Conservation (phyloP, 2,888 invertebrate genomes). For the Hofmannophila pseudospretella region DNA sequence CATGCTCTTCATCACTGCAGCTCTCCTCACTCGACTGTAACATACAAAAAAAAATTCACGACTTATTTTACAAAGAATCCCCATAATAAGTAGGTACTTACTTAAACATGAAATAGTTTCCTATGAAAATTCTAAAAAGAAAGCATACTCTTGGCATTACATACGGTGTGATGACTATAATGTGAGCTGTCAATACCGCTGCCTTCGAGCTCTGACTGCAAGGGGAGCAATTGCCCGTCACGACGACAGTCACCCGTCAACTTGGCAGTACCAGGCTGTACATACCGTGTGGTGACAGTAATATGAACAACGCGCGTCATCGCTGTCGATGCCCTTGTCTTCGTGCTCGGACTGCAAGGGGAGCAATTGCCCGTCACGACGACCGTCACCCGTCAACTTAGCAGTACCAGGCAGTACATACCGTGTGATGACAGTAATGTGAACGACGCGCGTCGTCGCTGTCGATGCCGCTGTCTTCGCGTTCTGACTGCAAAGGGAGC, state of each 20-base stretch:
- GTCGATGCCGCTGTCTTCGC: constrained; percentile 63
- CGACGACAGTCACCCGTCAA: neutral
- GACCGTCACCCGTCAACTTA: neutral
- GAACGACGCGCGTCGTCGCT: constrained; percentile 37
- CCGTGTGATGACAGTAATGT: too few relatives aligned
- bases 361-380: neutral
- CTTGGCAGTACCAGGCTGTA: too few relatives aligned
- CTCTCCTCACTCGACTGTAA: constrained; percentile 36
- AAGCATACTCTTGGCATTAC: too few relatives aligned
- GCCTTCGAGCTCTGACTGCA: constrained; percentile 40
- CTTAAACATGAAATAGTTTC: too few relatives aligned
- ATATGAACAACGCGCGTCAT: constrained; percentile 27
- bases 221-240: neutral
- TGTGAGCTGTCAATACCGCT: constrained; percentile 67
- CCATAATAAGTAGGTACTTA: too few relatives aligned
- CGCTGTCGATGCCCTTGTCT: constrained; percentile 66
- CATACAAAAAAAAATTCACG: neutral
- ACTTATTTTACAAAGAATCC: constrained; percentile 12
- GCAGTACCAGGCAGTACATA: neutral
- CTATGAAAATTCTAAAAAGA: too few relatives aligned
- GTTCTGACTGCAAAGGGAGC: constrained; percentile 32
- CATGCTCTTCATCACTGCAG: constrained; percentile 36
- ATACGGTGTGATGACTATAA: too few relatives aligned
- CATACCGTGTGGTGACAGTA: too few relatives aligned
- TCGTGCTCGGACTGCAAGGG: constrained; percentile 30